phyloP scores from a whole-genome alignment of 2,797 vertebrate species.

The Crenichthys baileyi region DNA sequence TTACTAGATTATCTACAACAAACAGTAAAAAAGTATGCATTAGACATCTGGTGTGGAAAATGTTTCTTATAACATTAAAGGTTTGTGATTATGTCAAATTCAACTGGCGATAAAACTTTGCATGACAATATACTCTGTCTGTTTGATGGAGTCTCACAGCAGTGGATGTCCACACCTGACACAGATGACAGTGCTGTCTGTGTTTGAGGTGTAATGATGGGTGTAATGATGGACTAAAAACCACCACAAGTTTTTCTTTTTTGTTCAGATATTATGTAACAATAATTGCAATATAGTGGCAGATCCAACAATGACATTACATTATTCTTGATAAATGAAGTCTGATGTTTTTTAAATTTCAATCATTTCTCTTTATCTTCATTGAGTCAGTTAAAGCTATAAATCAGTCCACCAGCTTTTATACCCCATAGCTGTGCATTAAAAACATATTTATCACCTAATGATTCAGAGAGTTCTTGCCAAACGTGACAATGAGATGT shows the following conservation, averaged over 20 bases:
- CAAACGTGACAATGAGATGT: not conserved
- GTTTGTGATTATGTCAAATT: not conserved
- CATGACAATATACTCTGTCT: too few relatives aligned
- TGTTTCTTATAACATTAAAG: not conserved
- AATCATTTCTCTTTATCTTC: not conserved
- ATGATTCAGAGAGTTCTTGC: not conserved
- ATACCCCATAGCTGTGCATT: not conserved
- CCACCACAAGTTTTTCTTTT: not conserved
- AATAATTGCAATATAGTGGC: not conserved
- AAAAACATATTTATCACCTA: not conserved
- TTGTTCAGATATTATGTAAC: not conserved
- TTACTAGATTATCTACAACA: not conserved
- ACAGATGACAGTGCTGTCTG: too few relatives aligned
- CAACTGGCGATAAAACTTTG: not conserved
- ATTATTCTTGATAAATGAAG: not conserved
- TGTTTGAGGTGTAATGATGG: too few relatives aligned
- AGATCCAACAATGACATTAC: not conserved
- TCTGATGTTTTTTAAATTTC: not conserved
- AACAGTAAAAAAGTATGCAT: not conserved
- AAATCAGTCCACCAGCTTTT: not conserved
- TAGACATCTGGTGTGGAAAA: not conserved
- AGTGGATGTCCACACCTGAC: too few relatives aligned
- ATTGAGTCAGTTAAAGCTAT: not conserved
- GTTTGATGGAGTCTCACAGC: too few relatives aligned
- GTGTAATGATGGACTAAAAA: not conserved